Percentiles rank a stretch among this genome's conserved stretches.
Evolutionary conservation across 2,888 invertebrate species (phyloP).

Genomic region (Lamproptera curius): DNA sequence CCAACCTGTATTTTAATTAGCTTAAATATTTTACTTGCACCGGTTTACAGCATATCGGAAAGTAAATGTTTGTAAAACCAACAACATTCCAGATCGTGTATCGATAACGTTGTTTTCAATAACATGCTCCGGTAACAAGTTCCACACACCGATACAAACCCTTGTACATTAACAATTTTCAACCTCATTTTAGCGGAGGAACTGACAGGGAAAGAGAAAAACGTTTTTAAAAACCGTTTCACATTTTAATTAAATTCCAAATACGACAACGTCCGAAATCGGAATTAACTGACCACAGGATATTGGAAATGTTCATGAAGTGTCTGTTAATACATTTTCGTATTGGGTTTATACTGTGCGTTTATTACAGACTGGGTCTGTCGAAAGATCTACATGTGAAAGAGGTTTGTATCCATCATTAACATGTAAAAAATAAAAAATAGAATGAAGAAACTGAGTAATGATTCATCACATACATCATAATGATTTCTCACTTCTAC

Average conservation of each 20-base stretch:
- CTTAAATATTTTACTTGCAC: not conserved
- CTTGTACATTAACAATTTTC: not conserved
- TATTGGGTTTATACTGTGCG: not conserved
- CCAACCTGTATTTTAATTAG: too few relatives aligned
- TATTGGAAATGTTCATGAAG: constrained; percentile 1
- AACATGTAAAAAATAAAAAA: too few relatives aligned
- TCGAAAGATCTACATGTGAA: constrained; percentile 8
- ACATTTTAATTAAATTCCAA: not conserved
- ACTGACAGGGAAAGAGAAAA: not conserved
- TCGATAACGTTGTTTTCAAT: constrained; percentile 9
- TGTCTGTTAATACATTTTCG: not conserved
- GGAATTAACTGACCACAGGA: not conserved
- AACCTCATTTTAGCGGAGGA: not conserved
- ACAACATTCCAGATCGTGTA: constrained; percentile 1
- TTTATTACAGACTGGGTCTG: not conserved
- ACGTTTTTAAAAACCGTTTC: not conserved
- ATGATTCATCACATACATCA: too few relatives aligned
- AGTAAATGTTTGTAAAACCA: not conserved
- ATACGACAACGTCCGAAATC: not conserved
- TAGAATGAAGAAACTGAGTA: too few relatives aligned
- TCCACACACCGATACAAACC: not conserved
- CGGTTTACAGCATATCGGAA: not conserved
- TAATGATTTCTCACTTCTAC: too few relatives aligned
- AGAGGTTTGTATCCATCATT: constrained; percentile 13
- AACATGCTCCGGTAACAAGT: constrained; percentile 3